Percentiles rank a stretch among this genome's conserved stretches.
Conservation (phyloP, 2,888 invertebrate genomes). For the Tromatobia lineatoria region DNA sequence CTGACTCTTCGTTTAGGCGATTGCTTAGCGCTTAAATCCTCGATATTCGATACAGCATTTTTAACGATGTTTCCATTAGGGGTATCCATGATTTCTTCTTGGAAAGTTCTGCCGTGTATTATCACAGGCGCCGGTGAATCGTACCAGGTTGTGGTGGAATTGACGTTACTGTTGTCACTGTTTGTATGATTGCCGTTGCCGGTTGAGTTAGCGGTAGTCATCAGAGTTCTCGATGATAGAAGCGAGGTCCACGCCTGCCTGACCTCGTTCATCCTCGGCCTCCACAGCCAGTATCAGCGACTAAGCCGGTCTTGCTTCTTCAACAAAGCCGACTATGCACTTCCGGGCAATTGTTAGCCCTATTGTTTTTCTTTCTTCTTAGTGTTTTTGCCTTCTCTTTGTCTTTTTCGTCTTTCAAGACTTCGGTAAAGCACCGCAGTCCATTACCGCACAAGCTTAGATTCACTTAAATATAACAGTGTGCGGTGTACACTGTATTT, state of each 20-base stretch:
- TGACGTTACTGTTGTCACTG: slow-evolving; percentile 35
- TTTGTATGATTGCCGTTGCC: slow-evolving; percentile 26
- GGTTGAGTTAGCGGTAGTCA: slow-evolving; percentile 46
- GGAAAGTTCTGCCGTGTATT: slow-evolving; percentile 73
- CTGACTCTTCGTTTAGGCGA: slow-evolving; percentile 29
- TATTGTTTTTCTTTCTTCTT: not conserved
- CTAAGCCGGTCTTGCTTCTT: not conserved
- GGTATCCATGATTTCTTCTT: slow-evolving; percentile 46
- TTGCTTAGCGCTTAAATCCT: not conserved
- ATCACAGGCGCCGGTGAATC: slow-evolving; percentile 80
- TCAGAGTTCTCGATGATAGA: slow-evolving; percentile 72
- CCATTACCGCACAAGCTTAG: not conserved
- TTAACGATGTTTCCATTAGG: not conserved
- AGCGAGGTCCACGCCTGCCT: slow-evolving; percentile 78
- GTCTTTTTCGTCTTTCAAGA: not conserved
- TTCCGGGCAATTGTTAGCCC: slow-evolving; percentile 33
- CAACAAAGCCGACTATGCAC: slow-evolving; percentile 12
- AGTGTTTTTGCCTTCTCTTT: not conserved
- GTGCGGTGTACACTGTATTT: not conserved
- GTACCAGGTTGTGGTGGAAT: slow-evolving; percentile 79
- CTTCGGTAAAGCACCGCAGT: not conserved
- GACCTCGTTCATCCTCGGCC: slow-evolving; percentile 78
- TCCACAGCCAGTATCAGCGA: not conserved
- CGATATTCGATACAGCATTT: not conserved
- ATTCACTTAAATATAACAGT: slow-evolving; percentile 2